Percentiles rank a stretch among this genome's conserved stretches.
phyloP scores from a whole-genome alignment of 2,797 vertebrate species.

The Stomatorhinus walkeri region DNA sequence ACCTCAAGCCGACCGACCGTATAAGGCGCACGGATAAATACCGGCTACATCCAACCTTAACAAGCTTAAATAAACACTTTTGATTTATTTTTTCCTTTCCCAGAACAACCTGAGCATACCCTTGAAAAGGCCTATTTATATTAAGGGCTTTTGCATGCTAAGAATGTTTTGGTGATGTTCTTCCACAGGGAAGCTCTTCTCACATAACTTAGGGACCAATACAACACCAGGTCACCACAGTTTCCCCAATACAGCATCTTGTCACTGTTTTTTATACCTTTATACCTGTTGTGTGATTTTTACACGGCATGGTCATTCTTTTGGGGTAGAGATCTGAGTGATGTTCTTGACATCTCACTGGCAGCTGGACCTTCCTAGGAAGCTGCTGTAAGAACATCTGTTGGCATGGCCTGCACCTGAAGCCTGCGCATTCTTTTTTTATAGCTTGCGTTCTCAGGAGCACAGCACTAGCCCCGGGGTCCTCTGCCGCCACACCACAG shows the following conservation, averaged over 20 bases:
- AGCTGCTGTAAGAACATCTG: conserved; percentile 18
- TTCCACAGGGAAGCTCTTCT: neutral
- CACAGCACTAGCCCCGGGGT: neutral
- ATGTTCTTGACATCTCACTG: neutral
- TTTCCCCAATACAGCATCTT: neutral
- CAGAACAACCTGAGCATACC: neutral
- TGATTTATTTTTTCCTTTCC: conserved; percentile 16
- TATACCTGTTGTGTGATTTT: neutral
- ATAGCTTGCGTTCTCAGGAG: neutral
- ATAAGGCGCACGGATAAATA: conserved; percentile 8
- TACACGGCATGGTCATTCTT: neutral
- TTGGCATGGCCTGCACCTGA: neutral
- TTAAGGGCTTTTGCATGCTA: neutral
- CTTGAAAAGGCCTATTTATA: conserved; percentile 14
- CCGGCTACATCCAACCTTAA: neutral
- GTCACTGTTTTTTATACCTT: neutral
- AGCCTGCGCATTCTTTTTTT: neutral
- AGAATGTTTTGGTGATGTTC: neutral
- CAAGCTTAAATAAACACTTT: conserved; percentile 14
- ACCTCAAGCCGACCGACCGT: neutral
- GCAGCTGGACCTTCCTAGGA: conserved; percentile 16
- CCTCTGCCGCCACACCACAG: neutral
- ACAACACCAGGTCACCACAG: neutral
- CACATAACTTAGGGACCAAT: neutral
- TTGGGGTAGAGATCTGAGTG: neutral